Percentiles rank a stretch among this genome's conserved stretches.
These are phyloP conservation scores for Pardalotus punctatus DNA, from an alignment of 2,113 vertebrate genomes.

Conservation along the genomic window DNA sequence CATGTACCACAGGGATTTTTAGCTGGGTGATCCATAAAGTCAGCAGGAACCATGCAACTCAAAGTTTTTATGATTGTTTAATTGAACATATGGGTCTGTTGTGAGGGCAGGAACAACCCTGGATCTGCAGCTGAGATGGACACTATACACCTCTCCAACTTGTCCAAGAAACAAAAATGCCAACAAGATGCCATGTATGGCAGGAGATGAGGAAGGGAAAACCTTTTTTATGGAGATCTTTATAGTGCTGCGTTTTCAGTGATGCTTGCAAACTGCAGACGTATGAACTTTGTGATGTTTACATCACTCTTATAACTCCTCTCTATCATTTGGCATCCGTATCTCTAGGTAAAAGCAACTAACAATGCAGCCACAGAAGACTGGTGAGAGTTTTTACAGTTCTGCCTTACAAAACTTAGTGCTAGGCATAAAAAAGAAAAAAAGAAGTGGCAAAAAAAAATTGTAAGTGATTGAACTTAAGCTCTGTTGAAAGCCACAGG, in stretches of 20 bases:
- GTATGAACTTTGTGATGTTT: not conserved
- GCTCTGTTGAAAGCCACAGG: not conserved
- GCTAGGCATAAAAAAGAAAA: not conserved
- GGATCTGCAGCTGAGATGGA: not conserved
- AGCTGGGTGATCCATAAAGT: not conserved
- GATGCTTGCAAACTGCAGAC: not conserved
- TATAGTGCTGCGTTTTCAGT: not conserved
- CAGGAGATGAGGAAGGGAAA: not conserved
- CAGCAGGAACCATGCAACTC: not conserved
- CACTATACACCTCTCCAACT: not conserved
- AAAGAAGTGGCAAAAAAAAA: not conserved
- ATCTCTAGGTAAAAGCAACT: not conserved
- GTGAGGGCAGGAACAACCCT: not conserved
- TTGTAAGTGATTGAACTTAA: not conserved
- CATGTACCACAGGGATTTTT: not conserved
- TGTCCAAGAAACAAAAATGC: not conserved
- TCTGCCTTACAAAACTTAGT: not conserved
- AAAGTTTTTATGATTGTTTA: not conserved
- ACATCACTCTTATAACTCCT: not conserved
- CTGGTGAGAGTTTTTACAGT: not conserved
- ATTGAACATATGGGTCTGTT: not conserved
- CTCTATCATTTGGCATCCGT: not conserved
- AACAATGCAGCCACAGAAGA: not conserved
- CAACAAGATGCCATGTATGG: not conserved
- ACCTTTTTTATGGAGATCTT: not conserved